These are phyloP conservation scores for Lordiphosa mommai DNA, from an alignment of 1,140 invertebrate genomes.

Conservation along the genomic window DNA sequence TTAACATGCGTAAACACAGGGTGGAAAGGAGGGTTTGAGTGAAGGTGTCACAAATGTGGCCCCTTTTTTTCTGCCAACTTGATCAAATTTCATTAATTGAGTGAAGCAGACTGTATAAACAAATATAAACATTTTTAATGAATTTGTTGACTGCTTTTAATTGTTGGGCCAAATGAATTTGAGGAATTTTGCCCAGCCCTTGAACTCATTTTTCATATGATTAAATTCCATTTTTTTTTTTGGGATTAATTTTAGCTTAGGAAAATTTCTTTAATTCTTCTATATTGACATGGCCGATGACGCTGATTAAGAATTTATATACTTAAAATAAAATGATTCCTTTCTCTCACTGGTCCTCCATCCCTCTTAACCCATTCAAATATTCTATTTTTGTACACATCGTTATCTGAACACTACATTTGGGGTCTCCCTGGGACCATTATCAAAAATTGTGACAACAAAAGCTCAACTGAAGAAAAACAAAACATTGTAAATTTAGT, in stretches of 20 bases:
- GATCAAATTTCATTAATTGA: constrained; percentile 73
- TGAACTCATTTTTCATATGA: too few relatives aligned
- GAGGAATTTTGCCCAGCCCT: too few relatives aligned
- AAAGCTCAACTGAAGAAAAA: not conserved
- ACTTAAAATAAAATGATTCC: too few relatives aligned
- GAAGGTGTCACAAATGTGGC: not conserved
- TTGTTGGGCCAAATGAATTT: not conserved
- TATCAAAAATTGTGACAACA: constrained; percentile 56
- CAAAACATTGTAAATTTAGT: constrained; percentile 51
- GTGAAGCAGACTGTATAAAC: constrained; percentile 47
- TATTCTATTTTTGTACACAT: too few relatives aligned
- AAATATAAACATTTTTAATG: constrained; percentile 4
- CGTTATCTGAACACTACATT: too few relatives aligned
- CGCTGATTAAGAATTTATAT: too few relatives aligned
- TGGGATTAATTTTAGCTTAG: too few relatives aligned
- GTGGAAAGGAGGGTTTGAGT: not conserved
- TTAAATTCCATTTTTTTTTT: too few relatives aligned
- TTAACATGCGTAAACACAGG: constrained; percentile 51
- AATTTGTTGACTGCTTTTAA: constrained; percentile 9
- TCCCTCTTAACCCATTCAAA: too few relatives aligned
- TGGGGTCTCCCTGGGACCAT: constrained; percentile 56
- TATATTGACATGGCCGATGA: too few relatives aligned
- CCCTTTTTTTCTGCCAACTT: constrained; percentile 35
- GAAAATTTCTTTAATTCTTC: too few relatives aligned
- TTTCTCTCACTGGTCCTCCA: too few relatives aligned